Percentiles rank a stretch among this genome's conserved stretches.
phyloP scores from a whole-genome alignment of 2,797 vertebrate species.

The Diceros bicornis region DNA sequence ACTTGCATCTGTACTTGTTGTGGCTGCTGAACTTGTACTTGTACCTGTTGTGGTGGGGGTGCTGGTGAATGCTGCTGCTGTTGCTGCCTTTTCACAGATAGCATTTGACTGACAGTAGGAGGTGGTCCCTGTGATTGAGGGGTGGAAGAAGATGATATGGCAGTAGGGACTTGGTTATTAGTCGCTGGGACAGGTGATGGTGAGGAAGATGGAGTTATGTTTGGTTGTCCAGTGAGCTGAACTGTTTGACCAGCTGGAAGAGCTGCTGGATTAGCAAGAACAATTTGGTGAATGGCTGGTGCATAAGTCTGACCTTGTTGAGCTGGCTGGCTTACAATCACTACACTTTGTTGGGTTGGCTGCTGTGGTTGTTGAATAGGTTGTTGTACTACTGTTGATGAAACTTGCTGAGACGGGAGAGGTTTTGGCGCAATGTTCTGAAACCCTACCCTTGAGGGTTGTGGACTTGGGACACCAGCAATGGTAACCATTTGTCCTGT shows the following conservation, averaged over 20 bases:
- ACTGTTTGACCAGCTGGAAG: slow-evolving; percentile 94
- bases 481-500: slow-evolving; percentile 94
- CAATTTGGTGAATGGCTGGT: slow-evolving; percentile 99
- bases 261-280: slow-evolving; percentile 96
- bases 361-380: slow-evolving; percentile 88
- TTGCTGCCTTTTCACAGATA: slow-evolving; percentile 96
- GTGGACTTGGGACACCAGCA: slow-evolving; percentile 93
- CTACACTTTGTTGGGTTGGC: slow-evolving; percentile 94
- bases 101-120: slow-evolving; percentile 96
- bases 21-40: slow-evolving; percentile 88
- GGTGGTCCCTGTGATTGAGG: slow-evolving; percentile 93
- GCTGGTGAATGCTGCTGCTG: slow-evolving; percentile 93
- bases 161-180: slow-evolving; percentile 90
- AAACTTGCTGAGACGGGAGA: slow-evolving; percentile 92
- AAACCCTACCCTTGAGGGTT: slow-evolving; percentile 95
- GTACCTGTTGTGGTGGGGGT: slow-evolving; percentile 89
- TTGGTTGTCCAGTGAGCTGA: slow-evolving; percentile 95
- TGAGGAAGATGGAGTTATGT: slow-evolving; percentile 92
- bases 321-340: slow-evolving; percentile 95
- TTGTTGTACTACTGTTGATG: slow-evolving; percentile 89
- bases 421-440: slow-evolving; percentile 99
- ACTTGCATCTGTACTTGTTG: slow-evolving; percentile 91
- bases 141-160: slow-evolving; percentile 91
- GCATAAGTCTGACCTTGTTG: slow-evolving; percentile 95
- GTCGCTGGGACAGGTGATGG: slow-evolving; percentile 91